Percentiles rank a stretch among this genome's conserved stretches.
These are phyloP conservation scores for Anguilla pacifica DNA, from an alignment of 2,797 vertebrate genomes.

Conservation along the genomic window DNA sequence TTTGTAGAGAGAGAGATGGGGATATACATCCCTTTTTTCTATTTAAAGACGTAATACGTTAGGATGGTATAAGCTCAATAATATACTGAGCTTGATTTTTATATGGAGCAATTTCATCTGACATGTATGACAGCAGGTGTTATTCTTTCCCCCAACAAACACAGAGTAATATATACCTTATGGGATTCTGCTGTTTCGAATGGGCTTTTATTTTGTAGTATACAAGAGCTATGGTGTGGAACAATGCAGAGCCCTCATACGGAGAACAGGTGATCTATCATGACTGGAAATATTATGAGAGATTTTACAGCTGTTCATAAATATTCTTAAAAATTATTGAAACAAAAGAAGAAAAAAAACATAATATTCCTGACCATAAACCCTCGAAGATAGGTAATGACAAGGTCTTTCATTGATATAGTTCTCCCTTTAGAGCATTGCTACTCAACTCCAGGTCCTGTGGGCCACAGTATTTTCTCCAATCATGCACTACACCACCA, in stretches of 20 bases:
- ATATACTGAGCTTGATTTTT: neutral
- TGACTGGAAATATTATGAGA: constrained; percentile 1
- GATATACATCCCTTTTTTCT: neutral
- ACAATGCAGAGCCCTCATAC: neutral
- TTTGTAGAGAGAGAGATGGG: too few relatives aligned
- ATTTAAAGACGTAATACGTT: neutral
- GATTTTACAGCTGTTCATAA: neutral
- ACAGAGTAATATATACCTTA: neutral
- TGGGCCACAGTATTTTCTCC: too few relatives aligned
- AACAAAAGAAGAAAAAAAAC: neutral
- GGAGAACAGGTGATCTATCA: neutral
- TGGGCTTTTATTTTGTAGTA: neutral
- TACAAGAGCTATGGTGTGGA: neutral
- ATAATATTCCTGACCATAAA: neutral
- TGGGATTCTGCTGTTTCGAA: neutral
- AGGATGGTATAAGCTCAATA: neutral
- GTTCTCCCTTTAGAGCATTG: neutral
- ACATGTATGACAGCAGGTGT: neutral
- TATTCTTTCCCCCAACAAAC: neutral
- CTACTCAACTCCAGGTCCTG: neutral
- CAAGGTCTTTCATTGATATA: neutral
- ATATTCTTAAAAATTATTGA: neutral
- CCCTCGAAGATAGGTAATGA: neutral
- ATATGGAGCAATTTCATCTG: neutral
- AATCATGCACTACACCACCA: too few relatives aligned